Base-by-base conservation (phyloP, 2,113 vertebrate genomes). In the Sebastes schlegelii region DNA sequence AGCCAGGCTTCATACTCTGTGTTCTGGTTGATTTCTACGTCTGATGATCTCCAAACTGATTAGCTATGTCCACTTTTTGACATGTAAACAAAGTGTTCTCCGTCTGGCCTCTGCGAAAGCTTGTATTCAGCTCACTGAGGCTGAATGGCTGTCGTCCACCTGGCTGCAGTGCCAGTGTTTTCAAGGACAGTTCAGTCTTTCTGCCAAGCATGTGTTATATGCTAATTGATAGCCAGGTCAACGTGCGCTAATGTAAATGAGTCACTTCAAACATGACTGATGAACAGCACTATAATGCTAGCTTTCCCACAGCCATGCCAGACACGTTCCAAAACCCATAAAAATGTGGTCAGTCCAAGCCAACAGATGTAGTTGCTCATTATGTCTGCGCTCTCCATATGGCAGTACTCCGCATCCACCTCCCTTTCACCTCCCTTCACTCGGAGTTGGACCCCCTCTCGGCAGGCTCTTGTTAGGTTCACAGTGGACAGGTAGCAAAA, bases 361-460 rank as follows among this genome's bases (percentile, higher is more conserved):
- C 62, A 90, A 90, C 93, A 95, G 93, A 92, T 94, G 94, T 88
- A 92, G 91, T 62, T 78, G 82, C 88, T 94, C 88, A 92, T 94
- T 93, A 94, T 86, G 67, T 46, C 85, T 85, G 82, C 79, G 85
- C 67, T 87, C 87, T 92, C 93, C 93, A 94, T 94, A 93, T 94
- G 94, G 92, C 83, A 42, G 71, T 60, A 58, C 77, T 86, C 52
- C 86, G 83, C 79, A 76, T 66, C 80, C 75, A 76, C 78, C 80
- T 77, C 74, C 78, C 84, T 65, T 81, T 58, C 58, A 74, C 61
- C 70, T 55, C 74, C 57, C 58, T 74, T 77, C 64, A 4, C 51
- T 70, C 61, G 34, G 34, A 34, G 34, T 34, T 34, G 16, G 64
- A 81, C 62, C 42, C 75, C 74, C 68, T 86, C 77, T 63, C n/a